Base-by-base conservation (phyloP, 2,888 invertebrate species). In the Scaptomyza flava region DNA sequence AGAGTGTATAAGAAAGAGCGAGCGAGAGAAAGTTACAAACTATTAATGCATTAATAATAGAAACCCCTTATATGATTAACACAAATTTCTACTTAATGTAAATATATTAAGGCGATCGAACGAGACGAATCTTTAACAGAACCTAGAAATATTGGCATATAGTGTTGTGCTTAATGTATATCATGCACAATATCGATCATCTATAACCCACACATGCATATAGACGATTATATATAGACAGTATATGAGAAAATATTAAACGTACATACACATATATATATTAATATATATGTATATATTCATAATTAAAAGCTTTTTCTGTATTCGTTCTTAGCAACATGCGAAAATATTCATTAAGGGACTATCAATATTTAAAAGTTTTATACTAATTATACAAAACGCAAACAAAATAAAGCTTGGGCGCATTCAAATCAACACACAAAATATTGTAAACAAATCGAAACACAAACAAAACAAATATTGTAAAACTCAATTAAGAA, bases 51-150 rank as follows among this genome's bases (percentile, higher is more conserved):
- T 72, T 46, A 34, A n/a, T 36, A 38, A 38, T 14, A 36, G 23
- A 23, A 23, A 4, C 2, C 23, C 23, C 23, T 6, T 17, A 30
- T 73, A 77, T 63, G 65, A 64, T 86, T 73, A 83, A 86, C 62
- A 70, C 62, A 70, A 77, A 69, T 70, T 87, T 81, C 78, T 90
- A 89, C 90, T 89, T 90, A 90, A 89, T 89, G 89, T 89, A 89
- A 80, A 89, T 89, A 89, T 89, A 90, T 73, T 77, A 87, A 84
- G 87, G 62, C 75, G 68, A 85, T 46, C 77, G 68, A 80, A 38
- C 47, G 52, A 38, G 58, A 69, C 53, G 68, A 56, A 4, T 38
- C 31, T 23, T 54, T 30, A 64, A 74, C 46, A 63, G 52, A 72
- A 66, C 80, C 87, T 79, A 78, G 87, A 70, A 81, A 86, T 88